Conservation (phyloP, 2,797 vertebrate genomes). For the Ctenosaura bakeri region DNA sequence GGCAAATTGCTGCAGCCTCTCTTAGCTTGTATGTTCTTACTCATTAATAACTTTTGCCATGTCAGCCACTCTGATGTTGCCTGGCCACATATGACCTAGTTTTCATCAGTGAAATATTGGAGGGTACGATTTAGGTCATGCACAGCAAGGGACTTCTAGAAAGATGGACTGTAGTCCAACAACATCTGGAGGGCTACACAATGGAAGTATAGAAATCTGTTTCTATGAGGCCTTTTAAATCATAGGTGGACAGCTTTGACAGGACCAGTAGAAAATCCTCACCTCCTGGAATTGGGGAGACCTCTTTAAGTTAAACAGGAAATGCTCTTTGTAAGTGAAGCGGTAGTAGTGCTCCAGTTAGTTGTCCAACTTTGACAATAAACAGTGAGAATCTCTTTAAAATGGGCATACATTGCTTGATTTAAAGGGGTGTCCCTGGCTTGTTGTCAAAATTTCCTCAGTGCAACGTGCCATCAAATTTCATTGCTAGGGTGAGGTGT, state of each 20-base stretch:
- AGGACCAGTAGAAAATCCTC: background rate
- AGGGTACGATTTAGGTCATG: no score
- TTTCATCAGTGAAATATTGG: no score
- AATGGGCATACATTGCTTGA: background rate
- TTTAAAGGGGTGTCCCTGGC: background rate
- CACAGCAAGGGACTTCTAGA: no score
- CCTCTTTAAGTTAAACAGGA: background rate
- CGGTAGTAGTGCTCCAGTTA: background rate
- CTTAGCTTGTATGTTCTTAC: no score
- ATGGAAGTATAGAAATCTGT: no score
- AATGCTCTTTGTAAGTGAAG: background rate
- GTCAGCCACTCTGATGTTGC: no score
- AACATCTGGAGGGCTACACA: no score
- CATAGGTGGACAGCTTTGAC: background rate
- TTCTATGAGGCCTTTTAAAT: background rate
- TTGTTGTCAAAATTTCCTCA: background rate
- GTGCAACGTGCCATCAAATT: background rate
- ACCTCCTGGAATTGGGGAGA: background rate
- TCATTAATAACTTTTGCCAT: no score
- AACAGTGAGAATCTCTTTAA: background rate
- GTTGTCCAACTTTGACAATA: background rate
- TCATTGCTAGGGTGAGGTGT: background rate
- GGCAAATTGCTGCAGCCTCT: no score
- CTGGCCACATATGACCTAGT: no score
- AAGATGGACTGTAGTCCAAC: no score